Evolutionary conservation across 2,888 invertebrate species (phyloP).

Genomic region (Cancer borealis): DNA sequence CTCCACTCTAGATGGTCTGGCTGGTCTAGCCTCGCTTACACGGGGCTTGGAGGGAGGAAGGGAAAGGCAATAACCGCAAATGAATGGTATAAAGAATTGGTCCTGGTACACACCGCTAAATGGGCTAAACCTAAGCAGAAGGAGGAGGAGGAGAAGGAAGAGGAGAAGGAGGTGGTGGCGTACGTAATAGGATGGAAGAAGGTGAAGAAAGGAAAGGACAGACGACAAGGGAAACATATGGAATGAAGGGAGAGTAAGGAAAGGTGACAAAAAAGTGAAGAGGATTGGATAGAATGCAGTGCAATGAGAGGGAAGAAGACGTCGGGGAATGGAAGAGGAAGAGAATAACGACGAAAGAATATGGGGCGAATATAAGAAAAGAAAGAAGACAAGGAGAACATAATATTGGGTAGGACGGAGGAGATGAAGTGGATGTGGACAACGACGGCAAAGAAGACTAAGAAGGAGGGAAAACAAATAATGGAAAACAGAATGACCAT

Average conservation of each 20-base stretch:
- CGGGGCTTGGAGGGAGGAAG: conserved; percentile 46
- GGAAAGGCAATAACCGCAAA: conserved; percentile 57
- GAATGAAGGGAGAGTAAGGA: background rate
- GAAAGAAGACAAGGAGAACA: background rate
- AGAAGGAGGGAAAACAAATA: background rate
- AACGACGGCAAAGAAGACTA: background rate
- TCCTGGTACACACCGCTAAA: conserved; percentile 56
- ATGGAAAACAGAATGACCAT: background rate
- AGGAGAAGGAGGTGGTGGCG: conserved; percentile 35
- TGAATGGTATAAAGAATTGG: conserved; percentile 64
- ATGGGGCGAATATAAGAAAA: background rate
- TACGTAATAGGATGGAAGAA: background rate
- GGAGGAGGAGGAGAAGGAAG: conserved; percentile 10
- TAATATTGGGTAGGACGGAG: background rate
- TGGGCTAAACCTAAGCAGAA: conserved; percentile 51
- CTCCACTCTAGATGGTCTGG: conserved; percentile 41
- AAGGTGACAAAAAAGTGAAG: background rate
- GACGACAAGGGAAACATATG: background rate
- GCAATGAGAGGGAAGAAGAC: background rate
- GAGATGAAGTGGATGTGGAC: conserved; percentile 36
- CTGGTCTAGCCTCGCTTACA: conserved; percentile 56
- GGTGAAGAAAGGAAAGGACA: background rate
- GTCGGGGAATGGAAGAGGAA: conserved; percentile 28
- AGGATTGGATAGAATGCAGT: background rate
- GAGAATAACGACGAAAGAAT: background rate